phyloP scores from a whole-genome alignment of 2,797 vertebrate species.

The Oryzias dopingdopingensis region DNA sequence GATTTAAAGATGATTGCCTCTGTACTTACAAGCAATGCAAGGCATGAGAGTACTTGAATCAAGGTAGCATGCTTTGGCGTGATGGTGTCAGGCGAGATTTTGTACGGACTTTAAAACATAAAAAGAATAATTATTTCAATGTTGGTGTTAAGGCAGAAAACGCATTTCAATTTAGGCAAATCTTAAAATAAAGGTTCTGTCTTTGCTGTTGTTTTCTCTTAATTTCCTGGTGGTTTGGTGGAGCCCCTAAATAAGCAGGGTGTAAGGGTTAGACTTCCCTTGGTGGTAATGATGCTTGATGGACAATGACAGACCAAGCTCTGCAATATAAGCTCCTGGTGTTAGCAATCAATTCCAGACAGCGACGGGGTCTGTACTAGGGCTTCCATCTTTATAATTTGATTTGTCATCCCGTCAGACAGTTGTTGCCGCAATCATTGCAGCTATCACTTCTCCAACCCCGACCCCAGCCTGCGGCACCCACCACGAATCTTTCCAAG shows the following conservation, averaged over 20 bases:
- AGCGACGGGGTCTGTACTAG: constrained; percentile 45
- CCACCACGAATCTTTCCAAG: constrained; percentile 27
- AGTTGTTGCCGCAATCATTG: constrained; percentile 72
- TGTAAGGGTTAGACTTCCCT: constrained; percentile 61
- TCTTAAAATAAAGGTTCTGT: background rate
- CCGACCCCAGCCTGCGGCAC: constrained; percentile 26
- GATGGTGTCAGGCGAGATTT: constrained; percentile 36
- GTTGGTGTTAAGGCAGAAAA: constrained; percentile 10
- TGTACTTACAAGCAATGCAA: constrained; percentile 44
- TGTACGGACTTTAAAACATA: constrained; percentile 23
- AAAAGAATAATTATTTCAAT: constrained; percentile 7
- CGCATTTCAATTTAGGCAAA: background rate
- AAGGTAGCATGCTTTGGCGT: constrained; percentile 31
- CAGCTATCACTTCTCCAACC: constrained; percentile 52
- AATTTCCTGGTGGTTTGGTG: constrained; percentile 11
- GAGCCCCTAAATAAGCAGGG: constrained; percentile 48
- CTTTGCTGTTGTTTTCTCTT: constrained; percentile 18
- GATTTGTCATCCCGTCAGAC: constrained; percentile 75
- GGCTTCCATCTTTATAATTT: constrained; percentile 73
- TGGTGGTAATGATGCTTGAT: constrained; percentile 71
- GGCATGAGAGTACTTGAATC: constrained; percentile 69
- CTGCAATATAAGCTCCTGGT: constrained; percentile 63
- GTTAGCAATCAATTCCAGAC: constrained; percentile 72
- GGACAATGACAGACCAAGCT: constrained; percentile 68
- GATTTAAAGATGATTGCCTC: constrained; percentile 62